Evolutionary conservation across 2,113 vertebrate species (phyloP).

Genomic region (Orcinus orca): DNA sequence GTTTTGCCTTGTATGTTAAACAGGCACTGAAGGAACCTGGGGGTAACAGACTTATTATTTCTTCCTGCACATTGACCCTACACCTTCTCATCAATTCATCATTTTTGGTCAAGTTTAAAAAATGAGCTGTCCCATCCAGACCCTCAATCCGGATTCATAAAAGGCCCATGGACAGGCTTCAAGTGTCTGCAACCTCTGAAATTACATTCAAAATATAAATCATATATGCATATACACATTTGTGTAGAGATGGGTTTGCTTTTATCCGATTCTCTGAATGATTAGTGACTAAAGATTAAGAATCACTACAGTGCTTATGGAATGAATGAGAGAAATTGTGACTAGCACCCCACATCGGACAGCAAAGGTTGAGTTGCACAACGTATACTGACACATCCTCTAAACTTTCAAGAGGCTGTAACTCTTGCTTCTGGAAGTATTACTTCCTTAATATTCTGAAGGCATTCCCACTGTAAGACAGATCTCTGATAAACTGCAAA

Average conservation of each 20-base stretch:
- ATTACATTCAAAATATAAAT: neutral
- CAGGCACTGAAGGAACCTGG: neutral
- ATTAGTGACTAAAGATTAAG: neutral
- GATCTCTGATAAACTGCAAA: neutral
- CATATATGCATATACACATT: rapidly evolving
- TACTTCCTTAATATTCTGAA: neutral
- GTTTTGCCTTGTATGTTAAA: neutral
- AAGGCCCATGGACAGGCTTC: neutral
- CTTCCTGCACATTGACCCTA: neutral
- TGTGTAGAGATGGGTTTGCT: neutral
- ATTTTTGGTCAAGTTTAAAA: neutral
- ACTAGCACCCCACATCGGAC: rapidly evolving
- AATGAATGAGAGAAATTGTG: neutral
- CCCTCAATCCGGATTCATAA: neutral
- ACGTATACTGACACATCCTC: rapidly evolving
- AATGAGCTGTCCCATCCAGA: neutral
- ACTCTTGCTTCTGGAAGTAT: neutral
- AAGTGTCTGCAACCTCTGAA: neutral
- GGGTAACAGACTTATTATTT: neutral
- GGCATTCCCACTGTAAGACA: neutral
- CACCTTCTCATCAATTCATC: neutral
- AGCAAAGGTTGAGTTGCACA: too few relatives aligned
- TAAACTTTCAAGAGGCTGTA: neutral
- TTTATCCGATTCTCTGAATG: neutral
- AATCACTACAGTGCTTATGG: neutral